phyloP scores from a whole-genome alignment of 2,113 vertebrate genomes.

The Stegastes partitus region DNA sequence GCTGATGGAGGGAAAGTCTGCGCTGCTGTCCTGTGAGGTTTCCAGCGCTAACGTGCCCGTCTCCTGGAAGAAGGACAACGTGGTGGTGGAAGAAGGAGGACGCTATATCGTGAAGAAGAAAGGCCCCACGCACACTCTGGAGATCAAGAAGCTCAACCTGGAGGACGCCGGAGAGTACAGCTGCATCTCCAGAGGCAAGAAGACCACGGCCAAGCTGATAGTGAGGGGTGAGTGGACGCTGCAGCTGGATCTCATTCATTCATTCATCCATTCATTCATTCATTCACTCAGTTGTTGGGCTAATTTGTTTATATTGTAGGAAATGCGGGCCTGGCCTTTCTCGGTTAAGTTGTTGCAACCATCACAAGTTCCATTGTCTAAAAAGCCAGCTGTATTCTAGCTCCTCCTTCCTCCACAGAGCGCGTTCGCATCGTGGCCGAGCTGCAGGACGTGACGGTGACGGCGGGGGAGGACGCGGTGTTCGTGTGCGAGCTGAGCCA shows the following conservation, averaged over 20 bases:
- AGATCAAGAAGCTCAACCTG: constrained; percentile 83
- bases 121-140: constrained; percentile 84
- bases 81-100: constrained; percentile 77
- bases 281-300: background rate
- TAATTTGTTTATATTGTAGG: background rate
- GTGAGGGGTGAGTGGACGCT: constrained; percentile 87
- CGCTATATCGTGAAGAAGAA: constrained; percentile 86
- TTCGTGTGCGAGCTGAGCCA: constrained; percentile 92
- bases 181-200: constrained; percentile 90
- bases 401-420: constrained; percentile 77
- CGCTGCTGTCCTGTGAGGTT: constrained; percentile 81
- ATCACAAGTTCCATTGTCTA: constrained; percentile 36
- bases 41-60: constrained; percentile 83
- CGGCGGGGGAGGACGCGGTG: constrained; percentile 91
- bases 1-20: constrained; percentile 79
- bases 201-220: constrained; percentile 83
- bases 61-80: constrained; percentile 84
- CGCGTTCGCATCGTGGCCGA: constrained; percentile 86
- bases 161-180: constrained; percentile 90
- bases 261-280: too few species aligned
- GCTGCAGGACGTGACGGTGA: constrained; percentile 87
- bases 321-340: background rate
- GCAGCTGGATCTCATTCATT: background rate
- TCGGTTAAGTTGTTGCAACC: constrained; percentile 4
- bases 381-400: constrained; percentile 46